Evolutionary conservation across 2,888 invertebrate species (phyloP).

Genomic region (Heteropelma amictum): DNA sequence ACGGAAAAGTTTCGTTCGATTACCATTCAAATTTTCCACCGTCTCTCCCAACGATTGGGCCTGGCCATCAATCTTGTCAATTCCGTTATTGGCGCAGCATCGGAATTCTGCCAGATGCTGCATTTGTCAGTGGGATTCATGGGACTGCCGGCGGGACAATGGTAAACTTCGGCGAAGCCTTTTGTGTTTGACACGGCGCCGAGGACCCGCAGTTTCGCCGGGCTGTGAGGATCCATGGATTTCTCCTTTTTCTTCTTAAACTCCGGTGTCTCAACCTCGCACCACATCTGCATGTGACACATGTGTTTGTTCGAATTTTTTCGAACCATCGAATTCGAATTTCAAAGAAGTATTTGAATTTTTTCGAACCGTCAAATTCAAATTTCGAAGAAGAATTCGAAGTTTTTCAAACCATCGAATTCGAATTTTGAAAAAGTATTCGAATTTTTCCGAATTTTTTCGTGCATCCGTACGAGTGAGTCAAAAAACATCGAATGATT

Average conservation of each 20-base stretch:
- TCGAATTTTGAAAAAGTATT: no score
- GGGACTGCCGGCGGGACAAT: slow-evolving; percentile 42
- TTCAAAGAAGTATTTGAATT: background rate
- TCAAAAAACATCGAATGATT: no score
- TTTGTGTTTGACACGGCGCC: slow-evolving; percentile 48
- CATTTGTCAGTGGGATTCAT: slow-evolving; percentile 54
- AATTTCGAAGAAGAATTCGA: no score
- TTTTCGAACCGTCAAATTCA: no score
- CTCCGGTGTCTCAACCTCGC: slow-evolving; percentile 4
- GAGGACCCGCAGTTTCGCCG: slow-evolving; percentile 30
- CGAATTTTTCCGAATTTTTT: no score
- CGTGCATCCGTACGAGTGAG: no score
- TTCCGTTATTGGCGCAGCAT: background rate
- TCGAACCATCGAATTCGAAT: background rate
- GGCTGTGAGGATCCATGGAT: slow-evolving; percentile 28
- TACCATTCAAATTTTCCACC: slow-evolving; percentile 2
- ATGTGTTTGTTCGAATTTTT: background rate
- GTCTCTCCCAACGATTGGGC: slow-evolving; percentile 10
- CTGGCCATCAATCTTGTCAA: background rate
- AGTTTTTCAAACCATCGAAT: no score
- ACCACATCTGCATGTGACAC: slow-evolving; percentile 49
- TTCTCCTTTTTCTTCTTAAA: background rate
- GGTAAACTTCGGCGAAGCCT: slow-evolving; percentile 45
- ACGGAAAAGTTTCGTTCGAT: no score
- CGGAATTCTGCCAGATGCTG: slow-evolving; percentile 38